phyloP scores from a whole-genome alignment of 2,113 vertebrate genomes.

The Elephas maximus region DNA sequence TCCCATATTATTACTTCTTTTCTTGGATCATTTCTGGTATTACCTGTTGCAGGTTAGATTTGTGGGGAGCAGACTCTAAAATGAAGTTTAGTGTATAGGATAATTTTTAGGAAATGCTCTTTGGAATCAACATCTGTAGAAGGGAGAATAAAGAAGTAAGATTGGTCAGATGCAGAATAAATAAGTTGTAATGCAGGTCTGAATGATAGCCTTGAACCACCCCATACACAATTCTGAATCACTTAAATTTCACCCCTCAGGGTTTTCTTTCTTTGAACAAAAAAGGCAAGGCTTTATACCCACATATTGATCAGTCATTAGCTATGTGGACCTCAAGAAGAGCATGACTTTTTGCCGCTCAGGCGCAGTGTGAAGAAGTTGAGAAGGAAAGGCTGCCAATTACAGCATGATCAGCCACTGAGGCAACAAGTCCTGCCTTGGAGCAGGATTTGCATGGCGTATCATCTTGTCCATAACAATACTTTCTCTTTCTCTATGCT shows the following conservation, averaged over 20 bases:
- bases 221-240: not conserved
- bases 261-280: not conserved
- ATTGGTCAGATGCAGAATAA: not conserved
- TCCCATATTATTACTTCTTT: not conserved
- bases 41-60: not conserved
- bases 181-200: not conserved
- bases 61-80: not conserved
- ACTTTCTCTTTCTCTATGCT: not conserved
- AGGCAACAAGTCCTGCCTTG: not conserved
- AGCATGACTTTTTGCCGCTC: not conserved
- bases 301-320: not conserved
- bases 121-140: not conserved
- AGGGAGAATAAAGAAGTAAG: too few relatives aligned
- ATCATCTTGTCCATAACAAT: not conserved
- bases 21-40: not conserved
- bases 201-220: not conserved
- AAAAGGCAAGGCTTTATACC: not conserved
- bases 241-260: too few relatives aligned
- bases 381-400: not conserved
- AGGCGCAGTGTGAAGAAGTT: not conserved
- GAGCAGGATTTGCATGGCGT: not conserved
- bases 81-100: not conserved
- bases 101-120: not conserved
- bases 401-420: fast-evolving
- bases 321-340: not conserved